Evolutionary conservation across 2,888 invertebrate genomes (phyloP).

Genomic region (Agonopterix subpropinquella): DNA sequence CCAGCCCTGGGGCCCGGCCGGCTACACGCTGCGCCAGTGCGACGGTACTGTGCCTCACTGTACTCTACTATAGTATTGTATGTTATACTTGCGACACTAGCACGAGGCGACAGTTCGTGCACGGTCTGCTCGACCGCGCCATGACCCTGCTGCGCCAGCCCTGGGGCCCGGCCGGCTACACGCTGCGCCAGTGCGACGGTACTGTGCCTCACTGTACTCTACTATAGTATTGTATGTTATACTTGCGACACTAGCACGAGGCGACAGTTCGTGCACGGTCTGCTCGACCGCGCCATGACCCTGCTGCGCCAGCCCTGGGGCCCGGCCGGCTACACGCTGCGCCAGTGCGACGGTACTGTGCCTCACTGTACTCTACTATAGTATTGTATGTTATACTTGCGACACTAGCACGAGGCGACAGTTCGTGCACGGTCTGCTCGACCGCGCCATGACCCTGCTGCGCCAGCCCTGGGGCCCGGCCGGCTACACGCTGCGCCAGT

Average conservation of each 20-base stretch:
- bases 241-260: constrained; percentile 94
- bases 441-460: constrained; percentile 91
- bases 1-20: constrained; percentile 79
- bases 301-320: constrained; percentile 84
- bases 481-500: constrained; percentile 86
- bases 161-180: constrained; percentile 83
- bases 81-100: constrained; percentile 83
- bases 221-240: too few relatives aligned
- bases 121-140: constrained; percentile 94
- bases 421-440: constrained; percentile 95
- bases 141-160: constrained; percentile 90
- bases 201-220: too few relatives aligned
- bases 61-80: too few relatives aligned
- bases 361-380: too few relatives aligned
- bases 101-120: constrained; percentile 98
- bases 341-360: constrained; percentile 80
- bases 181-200: constrained; percentile 85
- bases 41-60: constrained; percentile 75
- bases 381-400: constrained; percentile 57
- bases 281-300: constrained; percentile 94
- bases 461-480: constrained; percentile 79
- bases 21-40: constrained; percentile 84
- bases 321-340: constrained; percentile 83
- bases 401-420: constrained; percentile 98
- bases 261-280: constrained; percentile 97